These are phyloP conservation scores for Tetrax tetrax DNA, from an alignment of 2,113 vertebrate species.

Conservation along the genomic window DNA sequence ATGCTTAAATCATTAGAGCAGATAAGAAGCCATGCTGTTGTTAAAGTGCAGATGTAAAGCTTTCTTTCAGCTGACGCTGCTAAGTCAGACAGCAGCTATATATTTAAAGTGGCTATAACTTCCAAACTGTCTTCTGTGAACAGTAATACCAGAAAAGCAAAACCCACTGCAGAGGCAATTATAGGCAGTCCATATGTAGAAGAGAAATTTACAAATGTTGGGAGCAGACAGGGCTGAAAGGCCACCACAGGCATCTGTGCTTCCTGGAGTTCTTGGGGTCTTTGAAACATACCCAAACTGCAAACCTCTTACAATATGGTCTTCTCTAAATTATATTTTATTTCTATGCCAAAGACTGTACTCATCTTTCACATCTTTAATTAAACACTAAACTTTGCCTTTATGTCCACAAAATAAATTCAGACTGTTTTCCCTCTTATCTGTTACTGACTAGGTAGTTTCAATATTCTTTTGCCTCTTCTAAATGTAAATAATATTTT, in stretches of 20 bases:
- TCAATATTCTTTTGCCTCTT: neutral
- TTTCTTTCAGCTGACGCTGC: neutral
- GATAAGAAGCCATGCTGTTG: neutral
- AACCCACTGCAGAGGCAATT: neutral
- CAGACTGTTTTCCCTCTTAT: neutral
- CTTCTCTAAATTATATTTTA: neutral
- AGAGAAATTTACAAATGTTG: neutral
- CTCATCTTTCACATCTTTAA: neutral
- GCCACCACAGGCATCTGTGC: neutral
- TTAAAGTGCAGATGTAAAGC: neutral
- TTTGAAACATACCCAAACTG: neutral
- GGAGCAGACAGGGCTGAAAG: neutral
- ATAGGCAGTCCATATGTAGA: neutral
- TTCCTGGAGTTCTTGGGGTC: neutral
- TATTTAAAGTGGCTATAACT: neutral
- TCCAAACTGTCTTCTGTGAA: neutral
- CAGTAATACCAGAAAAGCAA: neutral
- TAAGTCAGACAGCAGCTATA: neutral
- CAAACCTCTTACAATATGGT: neutral
- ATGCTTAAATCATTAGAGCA: neutral
- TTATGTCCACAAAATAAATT: neutral
- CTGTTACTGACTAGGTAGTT: neutral
- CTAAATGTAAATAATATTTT: neutral
- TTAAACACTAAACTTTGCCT: neutral
- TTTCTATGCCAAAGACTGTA: neutral